Base-by-base conservation (phyloP, 2,888 invertebrate species). In the Cephonodes hylas region DNA sequence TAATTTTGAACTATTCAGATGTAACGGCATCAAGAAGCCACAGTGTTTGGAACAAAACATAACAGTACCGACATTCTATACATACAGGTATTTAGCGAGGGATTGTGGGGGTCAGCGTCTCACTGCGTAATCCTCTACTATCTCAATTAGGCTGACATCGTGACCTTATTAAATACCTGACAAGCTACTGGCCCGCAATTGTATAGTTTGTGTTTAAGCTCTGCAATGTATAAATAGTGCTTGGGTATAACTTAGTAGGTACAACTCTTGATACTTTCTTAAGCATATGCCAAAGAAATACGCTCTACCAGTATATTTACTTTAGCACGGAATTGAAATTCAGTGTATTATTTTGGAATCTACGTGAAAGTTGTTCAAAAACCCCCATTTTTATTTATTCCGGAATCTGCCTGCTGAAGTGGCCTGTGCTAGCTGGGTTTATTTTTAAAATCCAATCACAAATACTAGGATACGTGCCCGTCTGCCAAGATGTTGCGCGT, bases 361-460 rank as follows among this genome's bases (percentile, higher is more conserved):
- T 10, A 31, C 27, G 18, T 25, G 15, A n/a, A 31, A 53, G 18
- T 31, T 31, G 48, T 31, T 31, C 31, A 20, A 15, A 53, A 53
- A 53, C 27, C 15, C 10, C 15, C 53, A 31, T 53, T 48, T 44
- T 48, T 53, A 53, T 53, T 53, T 53, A 53, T 53, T 31, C 27
- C 18, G 31, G 27, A 18, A 27, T 53, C 27, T 53, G 53, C 53
- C 31, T 53, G 27, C 53, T 4, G 53, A 53, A 53, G 31, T 53
- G 53, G 53, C 31, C 53, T 53, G 53, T 31, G 18, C 31, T 53
- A 53, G 27, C 7, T 15, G 48, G 27, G 31, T 53, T 53, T 53
- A 53, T 53, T 53, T 53, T 53, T 53, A 53, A 53, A 53, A 53
- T 53, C 31, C 31, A 53, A 53, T 53, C 53, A 53, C 53, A 53